Evolutionary conservation across 2,797 vertebrate species (phyloP).

Genomic region (Acomys russatus): DNA sequence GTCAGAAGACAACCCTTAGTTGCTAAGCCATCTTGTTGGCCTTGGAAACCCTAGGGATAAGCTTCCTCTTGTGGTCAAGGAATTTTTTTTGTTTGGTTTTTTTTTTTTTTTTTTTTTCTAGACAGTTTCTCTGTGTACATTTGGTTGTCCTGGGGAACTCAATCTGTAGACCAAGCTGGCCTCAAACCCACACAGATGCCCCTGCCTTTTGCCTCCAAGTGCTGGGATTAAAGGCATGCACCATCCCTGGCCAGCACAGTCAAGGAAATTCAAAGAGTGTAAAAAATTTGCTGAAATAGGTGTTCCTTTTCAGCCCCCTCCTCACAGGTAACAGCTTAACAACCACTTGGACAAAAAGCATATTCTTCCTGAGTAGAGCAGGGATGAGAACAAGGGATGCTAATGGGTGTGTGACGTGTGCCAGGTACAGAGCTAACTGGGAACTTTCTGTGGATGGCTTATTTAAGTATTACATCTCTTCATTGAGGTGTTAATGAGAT

Average conservation of each 20-base stretch:
- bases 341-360: background rate
- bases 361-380: background rate
- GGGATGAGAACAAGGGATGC: background rate
- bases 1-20: background rate
- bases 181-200: background rate
- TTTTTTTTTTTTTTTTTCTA: background rate
- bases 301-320: background rate
- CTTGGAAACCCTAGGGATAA: background rate
- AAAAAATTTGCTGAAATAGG: background rate
- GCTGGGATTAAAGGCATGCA: background rate
- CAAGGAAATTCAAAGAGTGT: background rate
- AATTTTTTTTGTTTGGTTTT: background rate
- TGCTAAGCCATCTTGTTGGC: background rate
- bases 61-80: background rate
- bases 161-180: background rate
- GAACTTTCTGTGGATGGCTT: background rate
- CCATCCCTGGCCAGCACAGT: background rate
- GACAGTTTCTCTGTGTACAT: background rate
- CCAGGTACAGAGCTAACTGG: background rate
- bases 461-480: conserved; percentile 16
- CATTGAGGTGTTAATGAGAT: background rate
- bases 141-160: background rate
- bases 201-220: background rate
- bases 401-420: background rate
- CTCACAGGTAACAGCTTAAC: background rate